Base-by-base conservation (phyloP, 2,113 vertebrate genomes). In the Ochotona curzoniae region DNA sequence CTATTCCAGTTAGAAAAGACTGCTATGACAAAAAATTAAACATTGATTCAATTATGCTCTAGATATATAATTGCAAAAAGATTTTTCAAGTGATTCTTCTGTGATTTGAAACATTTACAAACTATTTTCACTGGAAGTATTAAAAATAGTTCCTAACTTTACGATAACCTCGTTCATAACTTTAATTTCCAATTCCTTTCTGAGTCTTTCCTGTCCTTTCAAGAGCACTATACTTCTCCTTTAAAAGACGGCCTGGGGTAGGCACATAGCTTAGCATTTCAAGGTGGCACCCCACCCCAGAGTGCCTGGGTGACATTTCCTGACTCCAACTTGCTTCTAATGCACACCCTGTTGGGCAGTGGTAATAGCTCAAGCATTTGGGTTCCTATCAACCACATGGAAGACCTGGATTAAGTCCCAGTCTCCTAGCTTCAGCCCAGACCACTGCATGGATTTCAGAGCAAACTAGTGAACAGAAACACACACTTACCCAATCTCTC, bases 91-190 rank as follows among this genome's bases (percentile, higher is more conserved):
- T 79, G 32, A 78, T 83, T 78, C 79, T 13, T 13, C 2, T 66
- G 28, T 35, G 47, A 51, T 78, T 70, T 89, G 21, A 67, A 79
- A 64, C 26, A 83, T 54, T 64, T 35, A 38, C 20, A 54, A 66
- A 63, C 76, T 1, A 87, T 28, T 82, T 91, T 64, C 82, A 82
- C 21, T 64, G 15, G 47, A 71, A 92, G 78, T 71, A 87, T 78
- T 71, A 76, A 25, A 21, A 11, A 4, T 54, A 35, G 1, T 76
- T 26, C 70, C 82, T 32, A 82, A 49, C 61, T 75, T 74, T 83
- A 66, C 1, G 76, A 30, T 82, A 26, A 82, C 15, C 70, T 76
- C 18, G 69, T 78, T 93, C 18, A 26, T 87, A 92, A 79, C 2
- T 32, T 35, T 12, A 83, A 79, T 20, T 90, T 83, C 20, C 57